These are phyloP conservation scores for Microcebus tavaratra DNA, from an alignment of 2,113 vertebrate genomes.

Conservation along the genomic window DNA sequence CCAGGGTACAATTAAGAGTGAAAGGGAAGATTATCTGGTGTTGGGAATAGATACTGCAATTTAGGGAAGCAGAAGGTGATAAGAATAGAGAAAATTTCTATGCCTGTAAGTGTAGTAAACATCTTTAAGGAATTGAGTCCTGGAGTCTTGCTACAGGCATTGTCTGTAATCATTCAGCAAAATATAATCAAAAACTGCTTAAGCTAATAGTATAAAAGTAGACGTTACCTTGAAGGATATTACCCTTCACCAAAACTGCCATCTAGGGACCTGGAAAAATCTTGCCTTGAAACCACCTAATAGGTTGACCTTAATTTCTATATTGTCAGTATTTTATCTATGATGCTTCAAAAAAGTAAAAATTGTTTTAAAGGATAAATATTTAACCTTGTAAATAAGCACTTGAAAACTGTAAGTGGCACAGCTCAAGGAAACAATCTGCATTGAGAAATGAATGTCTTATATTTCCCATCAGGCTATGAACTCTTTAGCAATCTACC, in stretches of 20 bases:
- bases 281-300: not conserved
- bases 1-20: not conserved
- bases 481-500: not conserved
- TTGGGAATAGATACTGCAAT: not conserved
- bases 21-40: not conserved
- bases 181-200: constrained; percentile 13
- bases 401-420: not conserved
- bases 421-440: not conserved
- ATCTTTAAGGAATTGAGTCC: not conserved
- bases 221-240: not conserved
- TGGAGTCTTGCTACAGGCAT: not conserved
- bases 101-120: not conserved
- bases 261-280: not conserved
- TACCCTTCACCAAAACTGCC: not conserved
- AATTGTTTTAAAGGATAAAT: not conserved
- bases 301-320: constrained; percentile 14
- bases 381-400: constrained; percentile 3
- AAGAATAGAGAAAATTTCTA: not conserved
- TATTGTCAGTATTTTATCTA: not conserved
- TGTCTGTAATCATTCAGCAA: constrained; percentile 15
- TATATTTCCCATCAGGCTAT: not conserved
- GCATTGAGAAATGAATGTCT: not conserved
- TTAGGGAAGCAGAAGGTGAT: not conserved
- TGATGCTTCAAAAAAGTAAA: not conserved
- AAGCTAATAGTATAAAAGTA: not conserved